Evolutionary conservation across 2,797 vertebrate species (phyloP).

Genomic region (Trichosurus vulpecula): DNA sequence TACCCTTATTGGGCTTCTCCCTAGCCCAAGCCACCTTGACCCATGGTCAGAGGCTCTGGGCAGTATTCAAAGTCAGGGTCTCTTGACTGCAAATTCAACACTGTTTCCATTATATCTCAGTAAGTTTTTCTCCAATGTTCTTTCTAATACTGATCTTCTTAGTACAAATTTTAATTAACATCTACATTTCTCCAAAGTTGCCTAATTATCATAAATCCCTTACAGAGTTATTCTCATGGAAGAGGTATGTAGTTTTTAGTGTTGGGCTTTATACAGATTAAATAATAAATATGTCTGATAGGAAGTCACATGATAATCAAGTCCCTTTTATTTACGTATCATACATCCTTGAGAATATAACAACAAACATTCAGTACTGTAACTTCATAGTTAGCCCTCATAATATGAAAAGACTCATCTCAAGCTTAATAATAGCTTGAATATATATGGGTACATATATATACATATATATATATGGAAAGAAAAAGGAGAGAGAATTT

Average conservation of each 20-base stretch:
- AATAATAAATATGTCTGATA: not conserved
- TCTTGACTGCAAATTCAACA: not conserved
- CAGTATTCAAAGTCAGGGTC: not conserved
- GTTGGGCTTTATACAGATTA: not conserved
- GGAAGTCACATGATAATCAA: not conserved
- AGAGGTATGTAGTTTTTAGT: not conserved
- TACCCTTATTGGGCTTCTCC: not conserved
- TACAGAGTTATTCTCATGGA: not conserved
- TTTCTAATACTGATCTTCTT: not conserved
- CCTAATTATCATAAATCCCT: not conserved
- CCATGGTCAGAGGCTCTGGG: not conserved
- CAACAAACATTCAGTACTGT: not conserved
- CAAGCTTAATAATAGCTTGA: not conserved
- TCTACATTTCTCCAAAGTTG: not conserved
- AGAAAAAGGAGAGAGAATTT: not conserved
- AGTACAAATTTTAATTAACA: not conserved
- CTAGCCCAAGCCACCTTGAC: not conserved
- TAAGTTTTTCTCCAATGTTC: not conserved
- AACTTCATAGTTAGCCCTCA: not conserved
- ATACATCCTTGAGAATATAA: not conserved
- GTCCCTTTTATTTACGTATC: not conserved
- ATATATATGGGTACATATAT: not conserved
- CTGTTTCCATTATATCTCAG: not conserved
- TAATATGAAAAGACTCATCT: not conserved
- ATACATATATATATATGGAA: no score